phyloP scores from a whole-genome alignment of 2,797 vertebrate genomes.

The Champsocephalus esox region DNA sequence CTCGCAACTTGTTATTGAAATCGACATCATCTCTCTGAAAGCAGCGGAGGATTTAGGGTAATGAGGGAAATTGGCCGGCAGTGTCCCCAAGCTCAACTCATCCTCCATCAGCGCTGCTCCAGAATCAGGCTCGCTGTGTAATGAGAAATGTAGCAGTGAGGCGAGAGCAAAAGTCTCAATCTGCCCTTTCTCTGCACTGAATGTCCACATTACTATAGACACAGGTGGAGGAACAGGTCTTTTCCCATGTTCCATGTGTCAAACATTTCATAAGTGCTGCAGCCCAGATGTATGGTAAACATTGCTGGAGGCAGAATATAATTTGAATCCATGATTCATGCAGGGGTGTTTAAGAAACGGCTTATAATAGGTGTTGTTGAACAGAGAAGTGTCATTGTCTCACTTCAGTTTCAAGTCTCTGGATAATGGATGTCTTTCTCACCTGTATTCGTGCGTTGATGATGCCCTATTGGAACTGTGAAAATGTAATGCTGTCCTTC shows the following conservation, averaged over 20 bases:
- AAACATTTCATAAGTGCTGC: not conserved
- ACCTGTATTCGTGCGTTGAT: not conserved
- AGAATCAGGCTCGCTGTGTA: conserved; percentile 51
- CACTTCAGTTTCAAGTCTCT: conserved; percentile 1
- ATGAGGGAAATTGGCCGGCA: conserved; percentile 63
- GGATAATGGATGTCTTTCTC: conserved; percentile 7
- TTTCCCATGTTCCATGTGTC: conserved; percentile 8
- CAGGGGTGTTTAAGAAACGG: not conserved
- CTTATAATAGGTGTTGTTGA: not conserved
- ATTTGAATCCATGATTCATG: conserved; percentile 16
- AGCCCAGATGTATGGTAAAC: not conserved
- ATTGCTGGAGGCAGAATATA: not conserved
- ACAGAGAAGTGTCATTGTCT: not conserved
- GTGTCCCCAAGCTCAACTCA: conserved; percentile 59
- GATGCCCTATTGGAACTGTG: not conserved
- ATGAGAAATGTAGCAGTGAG: conserved; percentile 49
- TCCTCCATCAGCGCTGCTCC: conserved; percentile 43
- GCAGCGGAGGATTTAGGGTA: conserved; percentile 60
- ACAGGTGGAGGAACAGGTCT: conserved; percentile 10
- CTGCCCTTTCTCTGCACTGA: conserved; percentile 16
- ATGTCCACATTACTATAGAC: conserved; percentile 30
- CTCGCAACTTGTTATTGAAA: conserved; percentile 65
- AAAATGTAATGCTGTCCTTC: conserved; percentile 7
- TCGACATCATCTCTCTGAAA: conserved; percentile 59
- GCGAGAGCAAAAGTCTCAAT: conserved; percentile 29